Evolutionary conservation across 2,888 invertebrate species (phyloP).

Genomic region (Epinotia demarniana): DNA sequence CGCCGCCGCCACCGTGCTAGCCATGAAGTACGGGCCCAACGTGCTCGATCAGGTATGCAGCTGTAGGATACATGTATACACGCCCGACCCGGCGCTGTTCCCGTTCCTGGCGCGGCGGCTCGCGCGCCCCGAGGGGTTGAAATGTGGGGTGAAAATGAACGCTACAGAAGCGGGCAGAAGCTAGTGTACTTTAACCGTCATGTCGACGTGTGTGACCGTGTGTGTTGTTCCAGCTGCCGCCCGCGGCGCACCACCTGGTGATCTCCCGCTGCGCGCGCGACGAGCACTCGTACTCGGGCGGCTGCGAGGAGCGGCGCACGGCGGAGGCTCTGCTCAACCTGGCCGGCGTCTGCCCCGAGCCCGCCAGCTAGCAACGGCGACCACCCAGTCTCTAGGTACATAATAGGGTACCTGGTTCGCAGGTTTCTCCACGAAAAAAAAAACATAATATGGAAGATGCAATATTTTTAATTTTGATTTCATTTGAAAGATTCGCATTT

Average conservation of each 20-base stretch:
- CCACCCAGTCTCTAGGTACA: conserved; percentile 49
- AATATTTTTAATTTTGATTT: no score
- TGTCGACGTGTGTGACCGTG: background rate
- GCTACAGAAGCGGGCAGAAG: no score
- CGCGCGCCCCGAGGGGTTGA: conserved; percentile 59
- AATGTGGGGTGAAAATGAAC: no score
- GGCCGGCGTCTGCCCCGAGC: conserved; percentile 69
- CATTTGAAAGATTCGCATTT: no score
- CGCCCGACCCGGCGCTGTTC: no score
- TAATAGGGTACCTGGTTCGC: no score
- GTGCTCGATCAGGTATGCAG: no score
- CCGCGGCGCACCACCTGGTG: conserved; percentile 83
- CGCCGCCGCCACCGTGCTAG: no score
- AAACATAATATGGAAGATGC: no score
- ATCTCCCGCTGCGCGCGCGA: conserved; percentile 95
- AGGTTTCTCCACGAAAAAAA: no score
- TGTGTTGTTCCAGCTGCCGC: conserved; percentile 66
- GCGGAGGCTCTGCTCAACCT: conserved; percentile 81
- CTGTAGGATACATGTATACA: no score
- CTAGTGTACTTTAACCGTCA: background rate
- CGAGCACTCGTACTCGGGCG: conserved; percentile 96
- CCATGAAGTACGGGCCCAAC: no score
- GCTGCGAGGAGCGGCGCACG: conserved; percentile 80
- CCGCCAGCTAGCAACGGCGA: conserved; percentile 48
- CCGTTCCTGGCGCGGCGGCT: conserved; percentile 87